A percentile compares a stretch with the other conserved stretches of the same genome.
Evolutionary conservation across 2,113 vertebrate genomes (phyloP).

Genomic region (Hyperopisus bebe): DNA sequence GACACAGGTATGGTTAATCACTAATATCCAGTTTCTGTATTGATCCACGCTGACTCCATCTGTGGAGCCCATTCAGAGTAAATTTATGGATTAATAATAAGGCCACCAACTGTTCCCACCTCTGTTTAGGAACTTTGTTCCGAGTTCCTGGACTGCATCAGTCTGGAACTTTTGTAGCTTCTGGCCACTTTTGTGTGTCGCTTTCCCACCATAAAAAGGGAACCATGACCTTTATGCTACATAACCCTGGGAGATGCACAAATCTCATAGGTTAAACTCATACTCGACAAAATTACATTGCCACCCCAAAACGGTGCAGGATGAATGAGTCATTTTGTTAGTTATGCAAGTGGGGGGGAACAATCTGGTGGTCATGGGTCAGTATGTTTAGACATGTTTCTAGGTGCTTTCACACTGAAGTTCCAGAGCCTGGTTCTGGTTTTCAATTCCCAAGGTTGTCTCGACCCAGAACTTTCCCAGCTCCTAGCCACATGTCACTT

Average conservation of each 20-base stretch:
- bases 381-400: too few species aligned
- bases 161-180: background rate
- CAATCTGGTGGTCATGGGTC: too few species aligned
- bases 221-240: background rate
- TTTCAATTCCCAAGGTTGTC: background rate
- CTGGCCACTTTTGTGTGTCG: background rate
- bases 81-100: background rate
- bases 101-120: background rate
- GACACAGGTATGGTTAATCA: conserved; percentile 32
- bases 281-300: background rate
- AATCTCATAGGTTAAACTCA: background rate
- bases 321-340: background rate
- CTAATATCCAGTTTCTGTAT: background rate
- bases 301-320: background rate
- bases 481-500: background rate
- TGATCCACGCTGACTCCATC: background rate
- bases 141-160: background rate
- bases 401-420: background rate
- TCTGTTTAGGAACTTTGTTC: background rate
- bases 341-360: too few species aligned
- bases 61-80: background rate
- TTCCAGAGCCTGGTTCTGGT: too few species aligned
- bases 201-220: background rate
- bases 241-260: background rate
- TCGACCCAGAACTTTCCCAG: background rate